Conservation (phyloP, 2,113 vertebrate genomes). For the Menura novaehollandiae region DNA sequence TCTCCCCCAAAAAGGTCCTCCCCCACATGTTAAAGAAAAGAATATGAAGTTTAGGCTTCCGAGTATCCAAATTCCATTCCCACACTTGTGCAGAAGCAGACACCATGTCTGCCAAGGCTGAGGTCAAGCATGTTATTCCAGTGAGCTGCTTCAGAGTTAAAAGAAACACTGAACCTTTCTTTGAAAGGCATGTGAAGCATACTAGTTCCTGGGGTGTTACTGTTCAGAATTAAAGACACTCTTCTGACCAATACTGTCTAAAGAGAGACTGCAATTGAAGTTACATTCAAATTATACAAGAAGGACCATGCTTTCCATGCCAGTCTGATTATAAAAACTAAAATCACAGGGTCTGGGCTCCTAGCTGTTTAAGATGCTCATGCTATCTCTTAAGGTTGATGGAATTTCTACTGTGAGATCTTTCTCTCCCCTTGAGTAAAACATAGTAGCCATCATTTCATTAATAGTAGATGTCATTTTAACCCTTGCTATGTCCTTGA, state of each 20-base stretch:
- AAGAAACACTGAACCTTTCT: slow-evolving; percentile 1
- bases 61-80: slow-evolving; percentile 46
- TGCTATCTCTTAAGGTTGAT: background rate
- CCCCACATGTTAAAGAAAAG: background rate
- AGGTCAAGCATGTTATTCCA: slow-evolving; percentile 44
- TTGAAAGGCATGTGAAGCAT: background rate
- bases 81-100: slow-evolving; percentile 16
- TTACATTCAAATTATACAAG: background rate
- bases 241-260: background rate
- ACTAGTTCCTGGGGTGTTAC: background rate
- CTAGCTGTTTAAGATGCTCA: background rate
- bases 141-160: background rate
- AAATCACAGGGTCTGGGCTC: background rate
- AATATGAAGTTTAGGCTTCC: background rate
- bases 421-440: background rate
- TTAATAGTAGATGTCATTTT: background rate
- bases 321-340: background rate
- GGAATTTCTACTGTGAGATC: background rate
- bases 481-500: background rate
- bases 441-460: background rate
- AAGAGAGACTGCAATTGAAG: background rate
- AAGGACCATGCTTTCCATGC: background rate
- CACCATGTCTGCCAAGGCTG: slow-evolving; percentile 33
- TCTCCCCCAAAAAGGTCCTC: background rate
- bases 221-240: background rate